These are phyloP conservation scores for Rostratula benghalensis DNA, from an alignment of 2,113 vertebrate genomes.

Conservation along the genomic window DNA sequence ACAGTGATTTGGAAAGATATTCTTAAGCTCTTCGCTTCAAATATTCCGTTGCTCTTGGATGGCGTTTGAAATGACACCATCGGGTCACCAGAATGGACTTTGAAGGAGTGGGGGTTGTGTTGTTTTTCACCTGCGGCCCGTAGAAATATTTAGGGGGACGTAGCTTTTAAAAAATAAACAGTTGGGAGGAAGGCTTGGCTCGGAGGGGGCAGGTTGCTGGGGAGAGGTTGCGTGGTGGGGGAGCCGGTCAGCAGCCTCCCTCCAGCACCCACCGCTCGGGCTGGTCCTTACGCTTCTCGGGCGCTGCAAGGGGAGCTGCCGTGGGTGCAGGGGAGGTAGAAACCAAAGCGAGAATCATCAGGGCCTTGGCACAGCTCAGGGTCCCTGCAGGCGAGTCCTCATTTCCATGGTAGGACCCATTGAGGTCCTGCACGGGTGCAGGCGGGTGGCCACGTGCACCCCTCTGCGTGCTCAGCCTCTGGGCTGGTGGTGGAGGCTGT, in stretches of 20 bases:
- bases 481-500: not conserved
- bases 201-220: not conserved
- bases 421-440: not conserved
- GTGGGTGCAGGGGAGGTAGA: not conserved
- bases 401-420: not conserved
- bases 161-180: not conserved
- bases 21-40: conserved; percentile 4
- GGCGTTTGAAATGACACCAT: conserved; percentile 30
- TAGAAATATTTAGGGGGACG: not conserved
- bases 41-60: conserved; percentile 4
- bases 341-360: not conserved
- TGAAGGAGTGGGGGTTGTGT: not conserved
- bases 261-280: not conserved
- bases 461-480: not conserved
- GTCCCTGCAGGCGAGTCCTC: not conserved
- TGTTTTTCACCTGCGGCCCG: not conserved
- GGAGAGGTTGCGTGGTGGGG: not conserved
- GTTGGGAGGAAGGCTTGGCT: not conserved
- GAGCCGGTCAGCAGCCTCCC: not conserved
- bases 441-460: fast-evolving
- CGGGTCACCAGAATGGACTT: not conserved
- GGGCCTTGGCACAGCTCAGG: not conserved
- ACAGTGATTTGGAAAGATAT: not conserved
- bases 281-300: fast-evolving
- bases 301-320: not conserved